phyloP scores from a whole-genome alignment of 1,140 invertebrate species.

The Zaprionus capensis region DNA sequence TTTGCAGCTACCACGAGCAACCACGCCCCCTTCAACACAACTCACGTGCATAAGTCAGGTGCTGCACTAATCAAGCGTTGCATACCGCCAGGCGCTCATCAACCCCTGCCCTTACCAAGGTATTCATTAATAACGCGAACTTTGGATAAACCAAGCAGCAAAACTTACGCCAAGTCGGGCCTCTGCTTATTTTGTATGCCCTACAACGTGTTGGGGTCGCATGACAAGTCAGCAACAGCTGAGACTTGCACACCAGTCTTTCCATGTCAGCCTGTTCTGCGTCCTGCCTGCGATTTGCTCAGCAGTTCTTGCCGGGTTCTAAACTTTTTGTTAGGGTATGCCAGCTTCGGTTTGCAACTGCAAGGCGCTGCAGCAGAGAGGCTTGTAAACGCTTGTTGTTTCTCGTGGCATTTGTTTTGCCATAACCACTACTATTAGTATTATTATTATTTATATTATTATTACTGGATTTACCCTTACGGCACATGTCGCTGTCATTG shows the following conservation, averaged over 20 bases:
- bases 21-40: neutral
- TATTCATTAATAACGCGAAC: constrained; percentile 70
- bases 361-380: neutral
- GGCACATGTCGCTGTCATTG: constrained; percentile 48
- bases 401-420: constrained; percentile 26
- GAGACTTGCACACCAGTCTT: neutral
- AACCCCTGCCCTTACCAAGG: neutral
- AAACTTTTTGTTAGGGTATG: neutral
- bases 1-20: constrained; percentile 42
- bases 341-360: neutral
- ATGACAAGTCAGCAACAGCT: constrained; percentile 36
- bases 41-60: constrained; percentile 58
- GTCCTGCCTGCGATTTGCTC: too few relatives aligned
- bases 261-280: too few relatives aligned
- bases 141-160: constrained; percentile 63
- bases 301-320: too few relatives aligned
- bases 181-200: neutral
- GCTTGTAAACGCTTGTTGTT: constrained; percentile 19
- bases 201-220: neutral
- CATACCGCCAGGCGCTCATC: constrained; percentile 40
- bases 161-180: constrained; percentile 43
- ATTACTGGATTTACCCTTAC: constrained; percentile 47
- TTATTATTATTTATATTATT: constrained; percentile 28
- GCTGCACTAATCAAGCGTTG: constrained; percentile 70
- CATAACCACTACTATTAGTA: constrained; percentile 17